Conservation (phyloP, 64 coral and sea anemone genomes). For the Astreopora myriophthalma region DNA sequence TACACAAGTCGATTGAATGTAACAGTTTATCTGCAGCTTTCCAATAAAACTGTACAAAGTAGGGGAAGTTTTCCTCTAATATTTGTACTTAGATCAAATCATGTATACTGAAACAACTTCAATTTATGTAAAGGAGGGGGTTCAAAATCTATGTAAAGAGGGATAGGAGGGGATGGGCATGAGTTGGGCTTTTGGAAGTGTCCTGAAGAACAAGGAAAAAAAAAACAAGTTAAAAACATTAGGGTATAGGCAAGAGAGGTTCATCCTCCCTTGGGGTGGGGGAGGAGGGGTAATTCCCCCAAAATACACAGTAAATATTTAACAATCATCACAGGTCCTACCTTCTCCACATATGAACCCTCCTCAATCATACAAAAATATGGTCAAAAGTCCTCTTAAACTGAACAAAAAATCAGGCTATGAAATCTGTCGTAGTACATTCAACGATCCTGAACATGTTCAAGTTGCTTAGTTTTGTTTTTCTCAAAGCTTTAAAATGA, state of each 20-base stretch:
- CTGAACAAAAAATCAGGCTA: not conserved
- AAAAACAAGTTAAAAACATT: no score
- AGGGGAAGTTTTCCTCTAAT: not conserved
- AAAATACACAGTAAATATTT: no score
- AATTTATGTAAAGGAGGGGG: not conserved
- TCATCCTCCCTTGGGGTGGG: not conserved
- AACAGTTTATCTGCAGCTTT: not conserved
- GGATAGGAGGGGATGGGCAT: no score
- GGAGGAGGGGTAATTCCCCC: no score
- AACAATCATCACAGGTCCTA: no score
- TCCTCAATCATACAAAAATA: not conserved
- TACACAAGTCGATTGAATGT: not conserved
- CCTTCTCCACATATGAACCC: not conserved
- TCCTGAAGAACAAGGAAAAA: no score
- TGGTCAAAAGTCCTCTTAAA: not conserved
- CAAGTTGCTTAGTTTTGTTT: not conserved
- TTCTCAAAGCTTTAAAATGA: constrained; percentile 10
- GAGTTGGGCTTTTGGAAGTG: no score
- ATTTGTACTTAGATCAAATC: not conserved
- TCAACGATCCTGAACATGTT: not conserved
- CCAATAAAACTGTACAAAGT: not conserved
- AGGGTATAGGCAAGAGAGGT: not conserved
- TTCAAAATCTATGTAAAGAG: not conserved
- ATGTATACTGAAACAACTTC: not conserved
- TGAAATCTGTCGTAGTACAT: not conserved